phyloP scores from a whole-genome alignment of 1,140 invertebrate genomes.

The Calephelis nemesis region DNA sequence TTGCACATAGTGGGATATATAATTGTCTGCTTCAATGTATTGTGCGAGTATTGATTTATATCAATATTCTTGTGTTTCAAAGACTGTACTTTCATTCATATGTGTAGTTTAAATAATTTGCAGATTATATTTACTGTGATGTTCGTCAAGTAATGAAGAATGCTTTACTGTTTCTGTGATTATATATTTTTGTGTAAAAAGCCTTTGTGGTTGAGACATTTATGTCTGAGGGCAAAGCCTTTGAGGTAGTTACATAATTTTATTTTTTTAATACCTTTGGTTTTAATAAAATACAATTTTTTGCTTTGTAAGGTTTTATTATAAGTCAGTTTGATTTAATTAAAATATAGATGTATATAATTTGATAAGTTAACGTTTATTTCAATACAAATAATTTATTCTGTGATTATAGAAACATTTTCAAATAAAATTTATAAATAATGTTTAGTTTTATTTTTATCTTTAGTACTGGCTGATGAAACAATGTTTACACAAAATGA shows the following conservation, averaged over 20 bases:
- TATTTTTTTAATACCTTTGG: slow-evolving; percentile 39
- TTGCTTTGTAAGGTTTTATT: slow-evolving; percentile 21
- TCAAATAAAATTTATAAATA: slow-evolving; percentile 18
- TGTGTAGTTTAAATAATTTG: slow-evolving; percentile 41
- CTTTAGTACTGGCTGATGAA: not conserved
- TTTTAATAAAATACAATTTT: slow-evolving; percentile 25
- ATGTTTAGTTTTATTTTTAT: not conserved
- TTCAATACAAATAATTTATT: slow-evolving; percentile 58
- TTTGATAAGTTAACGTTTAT: slow-evolving; percentile 37
- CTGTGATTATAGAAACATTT: slow-evolving; percentile 60
- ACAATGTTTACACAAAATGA: not conserved
- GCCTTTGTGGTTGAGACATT: slow-evolving; percentile 34
- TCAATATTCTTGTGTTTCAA: not conserved
- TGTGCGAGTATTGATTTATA: slow-evolving; percentile 12
- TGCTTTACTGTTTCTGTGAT: slow-evolving; percentile 77
- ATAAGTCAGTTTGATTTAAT: slow-evolving; percentile 23
- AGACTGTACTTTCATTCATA: not conserved
- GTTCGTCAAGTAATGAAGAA: slow-evolving; percentile 64
- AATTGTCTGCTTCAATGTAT: slow-evolving; percentile 14
- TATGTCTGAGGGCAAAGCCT: slow-evolving; percentile 32
- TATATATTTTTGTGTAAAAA: slow-evolving; percentile 65
- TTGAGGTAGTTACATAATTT: slow-evolving; percentile 30
- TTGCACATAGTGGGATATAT: slow-evolving; percentile 7
- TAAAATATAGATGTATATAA: slow-evolving; percentile 26
- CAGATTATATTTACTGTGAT: slow-evolving; percentile 68